phyloP scores from a whole-genome alignment of 2,113 vertebrate genomes.

The Phainopepla nitens region DNA sequence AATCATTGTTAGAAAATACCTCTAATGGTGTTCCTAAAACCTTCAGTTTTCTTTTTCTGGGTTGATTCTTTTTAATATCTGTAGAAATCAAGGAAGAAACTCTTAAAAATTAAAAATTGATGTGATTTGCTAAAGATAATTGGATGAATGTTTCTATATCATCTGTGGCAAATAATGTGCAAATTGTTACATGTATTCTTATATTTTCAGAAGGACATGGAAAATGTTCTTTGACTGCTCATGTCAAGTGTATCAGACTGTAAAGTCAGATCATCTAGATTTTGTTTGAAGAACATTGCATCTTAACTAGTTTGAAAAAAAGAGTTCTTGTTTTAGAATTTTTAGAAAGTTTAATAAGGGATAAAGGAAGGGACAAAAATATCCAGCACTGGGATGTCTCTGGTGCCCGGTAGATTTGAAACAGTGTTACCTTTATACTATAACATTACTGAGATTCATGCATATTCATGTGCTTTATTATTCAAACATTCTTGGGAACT shows the following conservation, averaged over 20 bases:
- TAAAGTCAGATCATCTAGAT: not conserved
- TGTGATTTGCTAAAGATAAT: not conserved
- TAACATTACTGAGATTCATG: no score
- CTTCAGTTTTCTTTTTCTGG: not conserved
- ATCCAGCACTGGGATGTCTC: no score
- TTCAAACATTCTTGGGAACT: no score
- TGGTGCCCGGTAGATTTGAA: no score
- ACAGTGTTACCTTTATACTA: no score
- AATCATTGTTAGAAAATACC: not conserved
- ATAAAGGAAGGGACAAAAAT: no score
- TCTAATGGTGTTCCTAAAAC: not conserved
- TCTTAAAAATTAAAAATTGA: not conserved
- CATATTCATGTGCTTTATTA: no score
- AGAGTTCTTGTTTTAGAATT: no score
- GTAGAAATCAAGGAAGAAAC: not conserved
- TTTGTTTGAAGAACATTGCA: not conserved
- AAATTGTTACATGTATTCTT: not conserved
- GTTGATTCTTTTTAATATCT: not conserved
- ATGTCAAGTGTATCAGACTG: not conserved
- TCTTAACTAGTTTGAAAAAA: not conserved
- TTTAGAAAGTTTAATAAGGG: no score
- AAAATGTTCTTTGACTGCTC: not conserved
- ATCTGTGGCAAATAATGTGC: not conserved
- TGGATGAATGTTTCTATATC: not conserved
- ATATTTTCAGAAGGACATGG: not conserved